phyloP scores from a whole-genome alignment of 2,797 vertebrate genomes.

The Okamejei kenojei region DNA sequence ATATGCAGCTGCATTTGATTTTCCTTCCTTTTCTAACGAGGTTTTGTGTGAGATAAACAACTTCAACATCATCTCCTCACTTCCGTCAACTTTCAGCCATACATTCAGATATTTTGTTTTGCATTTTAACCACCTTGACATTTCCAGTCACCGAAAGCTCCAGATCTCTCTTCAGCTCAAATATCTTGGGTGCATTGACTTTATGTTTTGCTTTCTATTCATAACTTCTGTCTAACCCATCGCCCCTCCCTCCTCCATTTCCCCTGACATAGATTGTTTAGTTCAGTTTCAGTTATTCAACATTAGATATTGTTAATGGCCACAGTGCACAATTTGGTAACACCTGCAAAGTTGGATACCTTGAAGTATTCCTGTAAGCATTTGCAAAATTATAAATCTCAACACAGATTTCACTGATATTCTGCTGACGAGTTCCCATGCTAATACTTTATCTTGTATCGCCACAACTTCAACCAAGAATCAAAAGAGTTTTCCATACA shows the following conservation, averaged over 20 bases:
- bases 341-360: background rate
- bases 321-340: background rate
- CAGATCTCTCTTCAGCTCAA: background rate
- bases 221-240: background rate
- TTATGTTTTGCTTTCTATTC: background rate
- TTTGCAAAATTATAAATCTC: background rate
- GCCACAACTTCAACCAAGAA: background rate
- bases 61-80: background rate
- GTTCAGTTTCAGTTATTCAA: background rate
- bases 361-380: background rate
- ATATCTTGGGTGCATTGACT: background rate
- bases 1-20: background rate
- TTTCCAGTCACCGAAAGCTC: background rate
- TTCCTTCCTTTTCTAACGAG: background rate
- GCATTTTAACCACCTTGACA: background rate
- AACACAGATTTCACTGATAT: background rate
- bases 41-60: background rate
- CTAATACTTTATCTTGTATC: background rate
- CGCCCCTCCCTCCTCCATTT: background rate
- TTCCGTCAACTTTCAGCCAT: background rate
- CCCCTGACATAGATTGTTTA: background rate
- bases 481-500: background rate
- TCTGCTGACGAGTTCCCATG: background rate
- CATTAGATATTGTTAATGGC: background rate
- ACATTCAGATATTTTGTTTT: background rate